Evolutionary conservation across 2,888 invertebrate genomes (phyloP), one percentile per base, ranked within the genome.

Genomic region (Zygogramma bicolorata): DNA sequence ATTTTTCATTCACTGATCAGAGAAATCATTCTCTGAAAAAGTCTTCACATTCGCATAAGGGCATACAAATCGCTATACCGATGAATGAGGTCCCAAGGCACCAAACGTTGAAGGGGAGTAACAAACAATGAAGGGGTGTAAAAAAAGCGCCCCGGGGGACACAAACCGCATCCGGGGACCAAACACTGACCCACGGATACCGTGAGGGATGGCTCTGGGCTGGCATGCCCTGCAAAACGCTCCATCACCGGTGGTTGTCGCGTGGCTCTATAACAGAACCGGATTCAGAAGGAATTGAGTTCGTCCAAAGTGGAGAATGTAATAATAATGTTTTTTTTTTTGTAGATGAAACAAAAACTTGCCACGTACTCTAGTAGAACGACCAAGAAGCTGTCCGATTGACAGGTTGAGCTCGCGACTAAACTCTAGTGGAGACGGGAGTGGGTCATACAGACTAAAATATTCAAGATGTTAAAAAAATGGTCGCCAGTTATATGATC

Each of bases 241-340:
- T 53, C 53, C 53, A 27, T 53, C 53, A 53, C 6, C 25, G 53
- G 53, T 25, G 25, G 53, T 13, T 53, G 53, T 53, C 53, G 53
- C 53, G 53, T 53, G 5, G 25, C 27, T n/a, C n/a, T 10, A 10
- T 20, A 15, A 20, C 46, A 46, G 20, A 20, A 3, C 4, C 20
- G 46, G 10, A 46, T 46, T 8, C 7, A 8, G 18, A 10, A 3
- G 10, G 8, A 22, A 8, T 8, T 10, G 8, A 20, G 10, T 8
- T 10, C 46, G n/a, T n/a, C n/a, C n/a, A n/a, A n/a, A n/a, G n/a
- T n/a, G n/a, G n/a, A n/a, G n/a, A n/a, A n/a, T n/a, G n/a, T n/a
- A n/a, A n/a, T n/a, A n/a, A n/a, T n/a, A n/a, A 2, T n/a, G 38
- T 38, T 4, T 3, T 38, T 10, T 38, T 38, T 38, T 38, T 7